phyloP scores from a whole-genome alignment of 2,797 vertebrate species.

The Ciconia nigra region DNA sequence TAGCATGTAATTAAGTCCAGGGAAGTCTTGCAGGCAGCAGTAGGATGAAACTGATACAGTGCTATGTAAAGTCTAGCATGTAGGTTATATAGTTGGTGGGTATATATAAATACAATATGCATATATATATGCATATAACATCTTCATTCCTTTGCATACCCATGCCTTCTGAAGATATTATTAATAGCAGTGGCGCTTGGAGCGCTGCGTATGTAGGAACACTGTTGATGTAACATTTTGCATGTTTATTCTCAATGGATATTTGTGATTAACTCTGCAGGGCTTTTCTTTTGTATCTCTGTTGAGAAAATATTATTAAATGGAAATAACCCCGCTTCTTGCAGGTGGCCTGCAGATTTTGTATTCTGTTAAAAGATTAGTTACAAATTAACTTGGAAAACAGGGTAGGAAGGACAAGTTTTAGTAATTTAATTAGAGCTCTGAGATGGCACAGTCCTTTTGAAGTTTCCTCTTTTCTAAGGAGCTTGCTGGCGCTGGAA shows the following conservation, averaged over 20 bases:
- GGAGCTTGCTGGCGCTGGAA: neutral
- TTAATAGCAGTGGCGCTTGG: neutral
- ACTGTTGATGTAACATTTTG: constrained; percentile 4
- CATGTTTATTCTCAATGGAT: constrained; percentile 23
- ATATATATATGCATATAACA: neutral
- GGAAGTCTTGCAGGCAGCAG: constrained; percentile 16
- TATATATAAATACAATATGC: neutral
- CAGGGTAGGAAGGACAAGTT: neutral
- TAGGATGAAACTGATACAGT: neutral
- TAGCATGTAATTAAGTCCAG: neutral
- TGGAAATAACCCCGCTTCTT: neutral
- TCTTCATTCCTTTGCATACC: constrained; percentile 10
- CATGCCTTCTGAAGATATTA: neutral
- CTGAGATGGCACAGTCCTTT: neutral
- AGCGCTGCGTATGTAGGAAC: neutral
- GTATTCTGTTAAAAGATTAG: neutral
- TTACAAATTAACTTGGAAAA: neutral
- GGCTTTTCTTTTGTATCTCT: constrained; percentile 2
- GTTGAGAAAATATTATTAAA: constrained; percentile 25
- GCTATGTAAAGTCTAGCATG: constrained; percentile 7
- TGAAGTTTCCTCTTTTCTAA: neutral
- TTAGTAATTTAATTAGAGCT: neutral
- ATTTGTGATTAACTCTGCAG: constrained; percentile 21
- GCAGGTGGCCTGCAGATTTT: constrained; percentile 12
- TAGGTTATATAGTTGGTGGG: neutral